These are phyloP conservation scores for Euura saliciscinereae DNA, from an alignment of 1,140 invertebrate genomes.

Conservation along the genomic window DNA sequence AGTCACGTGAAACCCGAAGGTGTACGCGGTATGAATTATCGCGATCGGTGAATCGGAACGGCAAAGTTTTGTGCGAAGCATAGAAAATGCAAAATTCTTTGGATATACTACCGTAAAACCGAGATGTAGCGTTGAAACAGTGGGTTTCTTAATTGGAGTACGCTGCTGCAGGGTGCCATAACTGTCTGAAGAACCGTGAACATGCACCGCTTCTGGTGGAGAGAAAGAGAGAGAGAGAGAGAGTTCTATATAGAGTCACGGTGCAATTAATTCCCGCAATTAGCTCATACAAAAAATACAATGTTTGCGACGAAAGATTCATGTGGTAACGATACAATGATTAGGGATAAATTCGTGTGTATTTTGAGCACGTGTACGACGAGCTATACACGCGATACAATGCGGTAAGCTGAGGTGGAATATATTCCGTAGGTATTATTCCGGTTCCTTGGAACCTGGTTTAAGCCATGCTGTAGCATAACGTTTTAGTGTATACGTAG, in stretches of 20 bases:
- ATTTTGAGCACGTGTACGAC: too few species aligned
- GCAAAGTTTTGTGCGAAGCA: too few species aligned
- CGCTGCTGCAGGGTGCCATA: neutral
- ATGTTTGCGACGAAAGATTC: too few species aligned
- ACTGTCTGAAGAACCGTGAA: neutral
- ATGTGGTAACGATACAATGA: too few species aligned
- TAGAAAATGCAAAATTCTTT: too few species aligned
- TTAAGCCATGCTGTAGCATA: conserved; percentile 5
- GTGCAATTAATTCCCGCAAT: conserved; percentile 7
- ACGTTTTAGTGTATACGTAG: neutral
- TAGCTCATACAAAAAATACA: neutral
- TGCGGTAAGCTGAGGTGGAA: too few species aligned
- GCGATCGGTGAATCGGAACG: too few species aligned
- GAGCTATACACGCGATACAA: too few species aligned
- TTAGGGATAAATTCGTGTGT: too few species aligned
- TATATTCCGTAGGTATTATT: neutral
- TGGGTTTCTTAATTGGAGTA: neutral
- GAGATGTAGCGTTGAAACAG: neutral
- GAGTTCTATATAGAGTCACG: neutral
- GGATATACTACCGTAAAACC: neutral
- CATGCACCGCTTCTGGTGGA: neutral
- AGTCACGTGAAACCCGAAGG: too few species aligned
- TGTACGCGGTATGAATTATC: too few species aligned
- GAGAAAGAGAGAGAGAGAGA: neutral
- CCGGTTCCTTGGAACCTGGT: neutral